These are phyloP conservation scores for Norana najaformis DNA, from an alignment of 2,888 invertebrate genomes.

Conservation along the genomic window DNA sequence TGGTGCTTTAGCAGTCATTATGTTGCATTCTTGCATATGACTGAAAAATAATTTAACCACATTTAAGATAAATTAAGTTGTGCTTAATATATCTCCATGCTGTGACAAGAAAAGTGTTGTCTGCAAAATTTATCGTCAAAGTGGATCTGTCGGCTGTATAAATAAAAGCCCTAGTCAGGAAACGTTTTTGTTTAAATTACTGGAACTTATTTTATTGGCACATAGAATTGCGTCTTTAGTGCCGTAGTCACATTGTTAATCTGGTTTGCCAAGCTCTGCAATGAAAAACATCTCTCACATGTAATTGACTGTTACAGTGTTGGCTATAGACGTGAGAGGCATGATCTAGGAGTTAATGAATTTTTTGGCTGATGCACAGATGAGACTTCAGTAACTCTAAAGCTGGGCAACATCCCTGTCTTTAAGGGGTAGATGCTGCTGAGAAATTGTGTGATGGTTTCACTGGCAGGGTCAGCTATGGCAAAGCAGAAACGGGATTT, in stretches of 20 bases:
- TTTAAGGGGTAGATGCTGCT: neutral
- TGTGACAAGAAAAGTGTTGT: neutral
- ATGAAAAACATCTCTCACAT: neutral
- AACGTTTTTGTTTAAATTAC: neutral
- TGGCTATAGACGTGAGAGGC: neutral
- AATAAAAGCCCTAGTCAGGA: neutral
- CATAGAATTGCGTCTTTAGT: neutral
- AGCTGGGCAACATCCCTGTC: neutral
- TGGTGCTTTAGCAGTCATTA: neutral
- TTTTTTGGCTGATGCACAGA: neutral
- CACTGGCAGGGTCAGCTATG: neutral
- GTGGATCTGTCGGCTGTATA: neutral
- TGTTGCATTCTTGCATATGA: neutral
- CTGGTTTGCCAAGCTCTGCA: neutral
- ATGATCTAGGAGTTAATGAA: neutral
- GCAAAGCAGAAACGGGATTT: neutral
- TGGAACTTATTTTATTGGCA: neutral
- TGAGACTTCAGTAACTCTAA: neutral
- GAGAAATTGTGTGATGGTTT: neutral
- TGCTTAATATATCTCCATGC: no score
- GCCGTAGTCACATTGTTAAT: constrained; percentile 13
- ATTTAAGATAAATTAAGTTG: neutral
- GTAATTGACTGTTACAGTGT: neutral
- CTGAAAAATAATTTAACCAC: neutral
- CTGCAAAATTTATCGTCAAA: neutral